phyloP scores from a whole-genome alignment of 2,797 vertebrate species.

The Remorina albescens region DNA sequence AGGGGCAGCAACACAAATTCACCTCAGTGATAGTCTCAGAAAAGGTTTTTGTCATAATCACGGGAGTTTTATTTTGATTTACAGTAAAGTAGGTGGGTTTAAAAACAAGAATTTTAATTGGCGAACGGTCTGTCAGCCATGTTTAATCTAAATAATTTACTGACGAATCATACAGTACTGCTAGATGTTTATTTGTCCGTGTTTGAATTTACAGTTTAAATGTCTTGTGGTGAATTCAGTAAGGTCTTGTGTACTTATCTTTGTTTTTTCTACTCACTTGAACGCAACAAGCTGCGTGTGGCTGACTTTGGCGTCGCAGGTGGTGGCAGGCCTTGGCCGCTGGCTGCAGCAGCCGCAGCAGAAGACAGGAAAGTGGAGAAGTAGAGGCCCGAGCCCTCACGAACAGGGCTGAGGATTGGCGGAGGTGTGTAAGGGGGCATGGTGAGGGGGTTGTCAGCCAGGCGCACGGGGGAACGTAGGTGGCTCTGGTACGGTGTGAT shows the following conservation, averaged over 20 bases:
- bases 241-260: neutral
- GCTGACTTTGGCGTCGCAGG: constrained; percentile 95
- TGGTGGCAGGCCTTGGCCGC: constrained; percentile 86
- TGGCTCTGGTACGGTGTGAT: constrained; percentile 98
- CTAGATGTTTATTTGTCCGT: neutral
- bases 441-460: constrained; percentile 91
- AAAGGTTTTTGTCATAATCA: neutral
- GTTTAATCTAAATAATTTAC: neutral
- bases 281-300: constrained; percentile 93
- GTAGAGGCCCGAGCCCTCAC: constrained; percentile 97
- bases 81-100: neutral
- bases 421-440: constrained; percentile 97
- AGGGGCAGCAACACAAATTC: constrained; percentile 27
- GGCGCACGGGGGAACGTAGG: constrained; percentile 94
- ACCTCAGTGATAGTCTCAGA: constrained; percentile 29
- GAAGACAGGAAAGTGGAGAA: constrained; percentile 96
- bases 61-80: neutral
- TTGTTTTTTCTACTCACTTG: constrained; percentile 87
- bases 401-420: constrained; percentile 97
- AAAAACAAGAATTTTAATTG: neutral
- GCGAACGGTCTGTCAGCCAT: neutral
- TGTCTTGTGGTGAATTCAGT: neutral
- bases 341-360: constrained; percentile 79
- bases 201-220: neutral
- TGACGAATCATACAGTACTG: neutral